Conservation (phyloP, 1,140 invertebrate species). For the Pomacea maculata region DNA sequence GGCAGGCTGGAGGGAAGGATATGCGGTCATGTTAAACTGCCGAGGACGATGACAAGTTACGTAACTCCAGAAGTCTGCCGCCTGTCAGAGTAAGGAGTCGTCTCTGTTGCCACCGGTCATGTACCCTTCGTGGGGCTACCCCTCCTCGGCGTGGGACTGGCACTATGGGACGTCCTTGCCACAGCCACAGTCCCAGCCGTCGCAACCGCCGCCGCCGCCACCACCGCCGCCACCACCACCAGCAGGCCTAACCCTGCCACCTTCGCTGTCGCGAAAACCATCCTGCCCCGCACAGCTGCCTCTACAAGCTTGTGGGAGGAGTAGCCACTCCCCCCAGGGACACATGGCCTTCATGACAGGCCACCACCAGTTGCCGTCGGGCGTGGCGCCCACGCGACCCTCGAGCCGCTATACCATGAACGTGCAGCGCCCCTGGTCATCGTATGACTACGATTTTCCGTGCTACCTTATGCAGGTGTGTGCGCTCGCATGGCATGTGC, state of each 20-base stretch:
- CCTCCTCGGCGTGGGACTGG: constrained; percentile 18
- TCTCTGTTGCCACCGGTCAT: too few species aligned
- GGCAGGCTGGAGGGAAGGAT: not conserved
- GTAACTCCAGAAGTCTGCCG: too few species aligned
- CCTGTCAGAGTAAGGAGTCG: too few species aligned
- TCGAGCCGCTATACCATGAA: not conserved
- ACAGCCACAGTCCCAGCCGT: constrained; percentile 15
- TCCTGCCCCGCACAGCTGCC: not conserved
- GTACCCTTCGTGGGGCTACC: constrained; percentile 22
- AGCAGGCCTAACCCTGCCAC: constrained; percentile 1
- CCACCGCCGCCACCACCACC: constrained; percentile 5
- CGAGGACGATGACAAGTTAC: too few species aligned
- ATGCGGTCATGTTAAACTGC: not conserved
- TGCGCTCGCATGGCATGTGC: too few species aligned
- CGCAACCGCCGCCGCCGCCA: constrained; percentile 5
- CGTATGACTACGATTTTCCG: constrained; percentile 12
- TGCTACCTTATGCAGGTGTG: constrained; percentile 7
- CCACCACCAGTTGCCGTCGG: not conserved
- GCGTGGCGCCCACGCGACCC: not conserved
- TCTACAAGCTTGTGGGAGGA: not conserved
- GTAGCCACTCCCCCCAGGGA: not conserved
- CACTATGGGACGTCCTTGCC: constrained; percentile 29
- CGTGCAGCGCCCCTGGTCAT: not conserved
- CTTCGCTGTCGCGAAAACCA: constrained; percentile 12
- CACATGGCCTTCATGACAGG: not conserved